Evolutionary conservation across 2,888 invertebrate genomes (phyloP).

Genomic region (Pyralis farinalis): DNA sequence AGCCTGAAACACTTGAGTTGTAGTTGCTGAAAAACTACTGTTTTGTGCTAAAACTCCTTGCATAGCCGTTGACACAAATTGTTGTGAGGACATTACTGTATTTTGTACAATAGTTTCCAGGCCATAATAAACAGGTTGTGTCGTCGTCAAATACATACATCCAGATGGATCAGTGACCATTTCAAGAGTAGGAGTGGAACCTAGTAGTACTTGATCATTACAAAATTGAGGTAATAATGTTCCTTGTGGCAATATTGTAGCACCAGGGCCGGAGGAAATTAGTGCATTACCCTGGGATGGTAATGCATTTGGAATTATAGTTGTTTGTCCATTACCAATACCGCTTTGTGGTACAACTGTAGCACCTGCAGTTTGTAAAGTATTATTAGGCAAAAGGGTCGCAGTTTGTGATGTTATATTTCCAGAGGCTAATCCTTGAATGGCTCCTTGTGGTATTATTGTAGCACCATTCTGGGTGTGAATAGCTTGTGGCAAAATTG

Average conservation of each 20-base stretch:
- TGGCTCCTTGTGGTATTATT: conserved; percentile 81
- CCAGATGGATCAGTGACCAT: conserved; percentile 83
- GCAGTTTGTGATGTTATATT: conserved; percentile 64
- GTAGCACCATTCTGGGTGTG: conserved; percentile 82
- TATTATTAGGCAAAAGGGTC: conserved; percentile 60
- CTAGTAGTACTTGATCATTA: conserved; percentile 82
- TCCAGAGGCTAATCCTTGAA: conserved; percentile 62
- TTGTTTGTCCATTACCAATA: conserved; percentile 71
- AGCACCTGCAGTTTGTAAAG: conserved; percentile 58
- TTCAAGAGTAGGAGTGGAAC: conserved; percentile 82
- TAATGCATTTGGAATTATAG: conserved; percentile 70
- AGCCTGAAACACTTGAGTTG: conserved; percentile 91
- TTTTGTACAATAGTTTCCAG: conserved; percentile 93
- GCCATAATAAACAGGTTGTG: conserved; percentile 90
- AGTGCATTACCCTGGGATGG: conserved; percentile 77
- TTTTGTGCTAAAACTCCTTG: conserved; percentile 90
- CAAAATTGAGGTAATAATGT: conserved; percentile 76
- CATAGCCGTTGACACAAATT: conserved; percentile 90
- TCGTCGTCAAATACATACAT: conserved; percentile 82
- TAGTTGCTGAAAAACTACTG: conserved; percentile 91
- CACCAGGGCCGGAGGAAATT: conserved; percentile 77
- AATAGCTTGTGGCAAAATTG: conserved; percentile 82
- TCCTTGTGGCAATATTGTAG: conserved; percentile 82
- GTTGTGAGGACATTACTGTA: conserved; percentile 94
- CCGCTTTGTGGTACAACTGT: conserved; percentile 74